Conservation (phyloP, 2,888 invertebrate species). For the Galerucella nymphaeae region DNA sequence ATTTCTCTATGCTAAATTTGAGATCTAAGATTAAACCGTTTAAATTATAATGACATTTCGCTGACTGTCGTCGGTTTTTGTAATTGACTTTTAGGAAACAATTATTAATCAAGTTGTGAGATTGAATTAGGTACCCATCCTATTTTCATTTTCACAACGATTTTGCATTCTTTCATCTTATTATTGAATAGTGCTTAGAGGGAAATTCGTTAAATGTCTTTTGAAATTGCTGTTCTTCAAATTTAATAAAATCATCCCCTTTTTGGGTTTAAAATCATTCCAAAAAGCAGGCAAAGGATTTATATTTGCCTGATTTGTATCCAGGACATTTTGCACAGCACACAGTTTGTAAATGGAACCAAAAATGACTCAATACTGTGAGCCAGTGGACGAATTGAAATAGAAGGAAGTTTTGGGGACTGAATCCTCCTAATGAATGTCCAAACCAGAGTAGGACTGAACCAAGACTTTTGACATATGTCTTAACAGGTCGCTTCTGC, state of each 20-base stretch:
- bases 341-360: no score
- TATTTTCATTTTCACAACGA: background rate
- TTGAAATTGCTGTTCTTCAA: constrained; percentile 6
- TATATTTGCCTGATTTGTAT: background rate
- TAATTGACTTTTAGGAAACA: constrained; percentile 45
- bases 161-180: constrained; percentile 1
- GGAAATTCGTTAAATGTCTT: constrained; percentile 16
- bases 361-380: no score
- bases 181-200: constrained; percentile 5
- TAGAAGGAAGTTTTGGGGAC: no score
- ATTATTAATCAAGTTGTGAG: constrained; percentile 36
- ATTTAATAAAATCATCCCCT: constrained; percentile 10
- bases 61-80: constrained; percentile 36
- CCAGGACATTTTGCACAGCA: background rate
- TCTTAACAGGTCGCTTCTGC: no score
- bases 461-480: no score
- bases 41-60: constrained; percentile 57
- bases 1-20: constrained; percentile 51
- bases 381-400: no score
- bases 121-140: constrained; percentile 26
- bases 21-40: constrained; percentile 57
- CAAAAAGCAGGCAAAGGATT: background rate
- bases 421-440: no score
- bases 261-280: background rate
- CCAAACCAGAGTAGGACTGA: no score